Base-by-base conservation (phyloP, 2,888 invertebrate genomes). In the Eremobia ochroleuca region DNA sequence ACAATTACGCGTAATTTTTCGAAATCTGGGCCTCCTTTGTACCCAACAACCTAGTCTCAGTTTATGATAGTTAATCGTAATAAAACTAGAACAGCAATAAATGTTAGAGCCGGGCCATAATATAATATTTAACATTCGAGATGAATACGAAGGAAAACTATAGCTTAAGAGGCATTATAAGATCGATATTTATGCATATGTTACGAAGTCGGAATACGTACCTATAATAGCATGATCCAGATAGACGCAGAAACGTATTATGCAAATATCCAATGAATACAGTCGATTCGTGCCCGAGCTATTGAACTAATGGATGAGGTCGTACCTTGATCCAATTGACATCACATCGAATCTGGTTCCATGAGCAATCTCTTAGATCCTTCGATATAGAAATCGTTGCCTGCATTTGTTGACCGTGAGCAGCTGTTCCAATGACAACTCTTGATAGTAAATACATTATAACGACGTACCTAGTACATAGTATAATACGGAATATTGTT, bases 291-390 rank as follows among this genome's bases (percentile, higher is more conserved):
- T 90, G 88, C 87, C 81, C 87, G 76, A 91, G 88, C 91, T 89
- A 92, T 94, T 94, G 92, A 92, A 92, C 89, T 93, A 94, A 95
- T 95, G 90, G 92, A 93, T 92, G 92, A 94, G 93, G 93, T 91
- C 93, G 87, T 69, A 92, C 95, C 95, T 95, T 95, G 95, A 94
- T 94, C 94, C 91, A 93, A 89, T 95, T 95, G 92, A 92, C 91
- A 92, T 92, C 92, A 92, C 88, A 89, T 87, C 86, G 88, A 89
- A 90, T 93, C 92, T 91, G 92, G 89, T 92, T 87, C 82, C 90
- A 85, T 90, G 87, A 88, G 85, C 89, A 89, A 91, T 91, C 82
- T 89, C 83, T 81, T 79, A 85, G 87, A 90, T 89, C 87, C 74
- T 77, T 82, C 68, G 61, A 72, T 85, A 73, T 62, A 82, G 34